Evolutionary conservation across 2,797 vertebrate genomes (phyloP), one percentile per base, ranked within the genome.

Genomic region (Silurus lanzhouensis): DNA sequence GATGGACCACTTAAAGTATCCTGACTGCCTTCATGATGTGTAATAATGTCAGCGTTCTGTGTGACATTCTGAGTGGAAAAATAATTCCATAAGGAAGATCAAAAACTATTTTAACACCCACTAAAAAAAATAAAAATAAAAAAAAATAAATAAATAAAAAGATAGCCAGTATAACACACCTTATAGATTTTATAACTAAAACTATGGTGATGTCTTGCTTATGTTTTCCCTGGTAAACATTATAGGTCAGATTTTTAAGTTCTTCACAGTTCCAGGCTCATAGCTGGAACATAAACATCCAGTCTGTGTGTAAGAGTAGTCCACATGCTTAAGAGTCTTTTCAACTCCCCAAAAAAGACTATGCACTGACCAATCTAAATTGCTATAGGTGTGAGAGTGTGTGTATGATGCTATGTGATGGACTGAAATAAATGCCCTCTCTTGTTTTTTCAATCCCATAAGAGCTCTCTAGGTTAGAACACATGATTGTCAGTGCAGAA

Each of bases 1-100:
- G 76, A 90, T 84, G 76, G 12, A 22, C 61, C 46, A 66, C 77
- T 83, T 83, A 83, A 88, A 83, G 31, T 85, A 68, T 52, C 31
- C 70, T 83, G 6, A 9, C 75, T 68, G 82, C 83, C 48, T 67
- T 60, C 5, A 64, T 84, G 84, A 75, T 85, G 48, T 15, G n/a
- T 63, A 87, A 85, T 85, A 86, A 87, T 57, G 64, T 86, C 85
- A 83, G 81, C 72, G 81, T 64, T 84, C 60, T 8, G 2, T 66
- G 27, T 84, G 86, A 75, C 77, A 70, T 78, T 85, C 76, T 84
- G 81, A 88, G 82, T 72, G 76, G 81, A 78, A 84, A 79, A 25
- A 71, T 60, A 83, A 58, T 66, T 63, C 77, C 66, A 27, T 63
- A 61, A 78, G 86, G 57, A 61, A 77, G n/a, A 75, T 14, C 72